Conservation (phyloP, 2,113 vertebrate species). For the Aix galericulata region DNA sequence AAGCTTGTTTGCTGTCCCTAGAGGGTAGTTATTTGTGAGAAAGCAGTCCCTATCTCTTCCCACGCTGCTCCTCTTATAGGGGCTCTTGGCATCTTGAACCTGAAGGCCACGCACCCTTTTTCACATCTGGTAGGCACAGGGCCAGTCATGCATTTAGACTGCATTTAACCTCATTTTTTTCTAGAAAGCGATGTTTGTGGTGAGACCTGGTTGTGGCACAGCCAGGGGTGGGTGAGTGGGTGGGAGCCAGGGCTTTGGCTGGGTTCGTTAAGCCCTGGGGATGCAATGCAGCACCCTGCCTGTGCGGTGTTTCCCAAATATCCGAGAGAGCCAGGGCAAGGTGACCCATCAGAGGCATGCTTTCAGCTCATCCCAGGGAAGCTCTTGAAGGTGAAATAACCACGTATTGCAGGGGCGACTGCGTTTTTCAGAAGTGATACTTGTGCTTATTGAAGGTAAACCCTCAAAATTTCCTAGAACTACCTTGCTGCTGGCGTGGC, state of each 20-base stretch:
- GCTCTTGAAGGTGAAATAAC: background rate
- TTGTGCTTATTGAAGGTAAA: background rate
- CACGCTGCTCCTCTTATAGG: background rate
- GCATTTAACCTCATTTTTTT: fast-evolving
- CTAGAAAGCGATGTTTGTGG: background rate
- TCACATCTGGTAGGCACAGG: background rate
- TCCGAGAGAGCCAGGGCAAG: background rate
- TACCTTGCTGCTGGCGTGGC: background rate
- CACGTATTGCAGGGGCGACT: background rate
- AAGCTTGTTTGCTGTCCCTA: background rate
- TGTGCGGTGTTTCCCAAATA: background rate
- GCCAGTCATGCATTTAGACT: background rate
- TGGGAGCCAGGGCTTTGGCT: background rate
- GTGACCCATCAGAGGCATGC: background rate
- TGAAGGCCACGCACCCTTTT: background rate
- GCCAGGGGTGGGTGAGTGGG: background rate
- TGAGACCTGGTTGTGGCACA: background rate
- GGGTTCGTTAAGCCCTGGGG: background rate
- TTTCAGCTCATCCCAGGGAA: background rate
- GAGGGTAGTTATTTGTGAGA: background rate
- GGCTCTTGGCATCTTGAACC: background rate
- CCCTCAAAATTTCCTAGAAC: background rate
- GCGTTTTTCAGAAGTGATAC: background rate
- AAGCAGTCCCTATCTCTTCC: background rate
- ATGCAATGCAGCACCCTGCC: background rate